Base-by-base conservation (phyloP, 2,888 invertebrate species). In the Andricus curvator region DNA sequence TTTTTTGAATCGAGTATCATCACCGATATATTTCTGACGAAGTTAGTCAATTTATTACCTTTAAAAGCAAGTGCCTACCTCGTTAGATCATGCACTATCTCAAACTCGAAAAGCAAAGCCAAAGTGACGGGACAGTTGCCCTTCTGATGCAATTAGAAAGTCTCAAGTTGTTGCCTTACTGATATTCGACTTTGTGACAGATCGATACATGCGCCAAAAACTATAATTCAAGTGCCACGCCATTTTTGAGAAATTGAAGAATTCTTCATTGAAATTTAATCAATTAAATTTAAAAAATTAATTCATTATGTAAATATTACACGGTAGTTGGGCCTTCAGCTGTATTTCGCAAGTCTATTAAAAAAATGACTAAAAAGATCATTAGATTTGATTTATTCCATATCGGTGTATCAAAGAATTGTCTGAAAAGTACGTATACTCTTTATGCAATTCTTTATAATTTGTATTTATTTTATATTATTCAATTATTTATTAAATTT, bases 61-160 rank as follows among this genome's bases (percentile, higher is more conserved):
- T 79, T 56, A 68, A 77, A 64, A 80, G 67, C 78, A 65, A 70
- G 68, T 64, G 66, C 78, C 77, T 78, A 37, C 67, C 80, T 84
- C 78, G 82, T 82, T 80, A 51, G 70, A 33, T 48, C 22, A 20
- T 25, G 44, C 9, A 44, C 67, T 74, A 48, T 1, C 70, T 33
- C 51, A 74, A 51, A 51, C 51, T 74, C 70, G 20, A 74, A 74
- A 74, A 74, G 70, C 51, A 33, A 74, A 74, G 48, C 29, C 70
- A 74, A 74, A 74, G 25, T 29, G 29, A 74, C 70, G 17, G 51
- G n/a, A 51, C 33, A 29, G 48, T 51, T 68, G 78, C 79, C 78
- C 82, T 80, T 82, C 81, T 86, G 83, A 84, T 83, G 79, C 80
- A 84, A 85, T 85, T 84, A 85, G 83, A 84, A 85, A 84, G 81